Percentiles rank a stretch among this genome's conserved stretches.
Conservation (phyloP, 1,140 invertebrate genomes). For the Rhyacophila brunnea region DNA sequence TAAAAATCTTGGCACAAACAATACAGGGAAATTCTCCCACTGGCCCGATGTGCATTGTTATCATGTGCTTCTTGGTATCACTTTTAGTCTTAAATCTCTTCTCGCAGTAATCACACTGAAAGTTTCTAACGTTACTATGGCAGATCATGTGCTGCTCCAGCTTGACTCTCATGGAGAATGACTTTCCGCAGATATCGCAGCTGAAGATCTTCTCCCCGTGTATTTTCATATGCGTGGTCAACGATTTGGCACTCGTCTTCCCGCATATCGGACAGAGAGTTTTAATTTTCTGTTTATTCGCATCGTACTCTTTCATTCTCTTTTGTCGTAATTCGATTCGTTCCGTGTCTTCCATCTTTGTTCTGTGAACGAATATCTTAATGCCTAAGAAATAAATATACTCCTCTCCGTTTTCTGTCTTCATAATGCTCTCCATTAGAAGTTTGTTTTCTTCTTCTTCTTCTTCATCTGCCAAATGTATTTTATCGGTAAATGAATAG, state of each 20-base stretch:
- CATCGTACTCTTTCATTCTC: not conserved
- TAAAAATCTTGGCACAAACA: too few relatives aligned
- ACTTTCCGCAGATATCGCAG: conserved; percentile 8
- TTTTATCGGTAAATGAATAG: not conserved
- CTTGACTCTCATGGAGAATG: not conserved
- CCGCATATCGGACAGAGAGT: conserved; percentile 8
- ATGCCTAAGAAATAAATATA: not conserved
- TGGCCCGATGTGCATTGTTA: too few relatives aligned
- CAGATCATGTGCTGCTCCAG: not conserved
- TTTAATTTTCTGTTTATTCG: not conserved
- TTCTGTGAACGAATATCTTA: too few relatives aligned
- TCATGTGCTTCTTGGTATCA: conserved; percentile 1
- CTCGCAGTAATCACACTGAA: conserved; percentile 8
- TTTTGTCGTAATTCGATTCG: not conserved
- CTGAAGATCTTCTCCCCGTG: conserved; percentile 3
- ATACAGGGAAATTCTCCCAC: too few relatives aligned
- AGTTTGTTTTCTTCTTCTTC: conserved; percentile 1
- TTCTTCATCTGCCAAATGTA: too few relatives aligned
- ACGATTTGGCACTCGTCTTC: not conserved
- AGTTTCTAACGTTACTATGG: not conserved
- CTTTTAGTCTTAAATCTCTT: conserved; percentile 9
- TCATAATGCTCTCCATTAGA: not conserved
- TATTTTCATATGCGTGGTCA: not conserved
- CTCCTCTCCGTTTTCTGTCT: not conserved
- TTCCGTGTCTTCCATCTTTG: too few relatives aligned